Base-by-base conservation (phyloP, 2,113 vertebrate species). In the Dunckerocampus dactyliophorus region DNA sequence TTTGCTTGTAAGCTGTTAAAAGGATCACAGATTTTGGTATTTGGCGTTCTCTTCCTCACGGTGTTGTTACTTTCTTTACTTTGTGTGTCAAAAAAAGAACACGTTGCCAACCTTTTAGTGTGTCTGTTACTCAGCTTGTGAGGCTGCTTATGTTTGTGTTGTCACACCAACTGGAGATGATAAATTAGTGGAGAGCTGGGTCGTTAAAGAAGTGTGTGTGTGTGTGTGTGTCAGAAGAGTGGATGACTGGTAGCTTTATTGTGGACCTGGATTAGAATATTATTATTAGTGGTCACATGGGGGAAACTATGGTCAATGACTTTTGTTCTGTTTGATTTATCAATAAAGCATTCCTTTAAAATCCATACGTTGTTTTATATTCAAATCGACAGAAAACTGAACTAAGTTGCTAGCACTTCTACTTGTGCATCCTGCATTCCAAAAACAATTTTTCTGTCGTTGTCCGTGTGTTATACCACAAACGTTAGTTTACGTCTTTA, bases 291-390 rank as follows among this genome's bases (percentile, higher is more conserved):
- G 82, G 82, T 89, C 68, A 55, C 57, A 76, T 74, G 67, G 77
- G 75, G 66, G 63, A 68, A 56, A 62, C 48, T 56, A 45, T 56
- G 71, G 62, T 77, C 45, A 72, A 75, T 71, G 28, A 77, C 67
- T 72, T 83, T 82, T 71, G 50, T 84, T 81, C 70, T 87, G 67
- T 71, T 80, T 86, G 88, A 87, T 82, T 83, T 34, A 89, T 89
- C 83, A 92, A 89, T 92, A 91, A 92, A 91, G 80, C 89, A 89
- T 91, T 90, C 85, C 82, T 90, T 89, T 79, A 90, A 28, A 89
- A 56, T 20, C 10, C 37, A 8, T 19, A n/a, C 9, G 19, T 13
- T n/a, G 8, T 56, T 9, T 56, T 6, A 14, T 3, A 48, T 48
- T 19, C 17, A 14, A 48, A 48, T 20, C 37, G 9, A 12, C 37